A percentile compares a stretch with the other conserved stretches of the same genome.
Conservation (phyloP, 2,113 vertebrate species). For the Leucopsar rothschildi region DNA sequence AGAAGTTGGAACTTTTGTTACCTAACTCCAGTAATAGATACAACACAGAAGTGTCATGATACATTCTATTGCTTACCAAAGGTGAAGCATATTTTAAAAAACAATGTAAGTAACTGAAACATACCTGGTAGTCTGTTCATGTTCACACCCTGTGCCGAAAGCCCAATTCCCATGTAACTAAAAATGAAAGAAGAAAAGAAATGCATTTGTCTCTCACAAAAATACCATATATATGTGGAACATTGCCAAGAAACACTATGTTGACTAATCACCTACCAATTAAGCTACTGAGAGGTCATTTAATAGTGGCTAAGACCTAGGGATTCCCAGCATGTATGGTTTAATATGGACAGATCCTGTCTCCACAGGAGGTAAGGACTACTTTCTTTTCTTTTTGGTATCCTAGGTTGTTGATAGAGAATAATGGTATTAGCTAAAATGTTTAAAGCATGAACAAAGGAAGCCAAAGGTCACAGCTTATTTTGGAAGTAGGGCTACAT, state of each 20-base stretch:
- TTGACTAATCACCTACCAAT: not conserved
- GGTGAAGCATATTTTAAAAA: not conserved
- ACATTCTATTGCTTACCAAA: not conserved
- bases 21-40: not conserved
- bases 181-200: constrained; percentile 36
- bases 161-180: constrained; percentile 99
- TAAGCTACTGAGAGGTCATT: not conserved
- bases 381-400: not conserved
- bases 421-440: not conserved
- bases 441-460: not conserved
- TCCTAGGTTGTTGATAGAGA: not conserved
- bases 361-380: not conserved
- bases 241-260: not conserved
- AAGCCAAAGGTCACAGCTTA: not conserved
- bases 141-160: constrained; percentile 98
- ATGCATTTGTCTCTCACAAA: not conserved
- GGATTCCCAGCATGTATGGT: not conserved
- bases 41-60: not conserved
- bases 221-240: not conserved
- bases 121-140: constrained; percentile 99
- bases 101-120: not conserved
- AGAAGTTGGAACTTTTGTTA: not conserved
- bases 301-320: not conserved
- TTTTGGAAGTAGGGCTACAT: not conserved
- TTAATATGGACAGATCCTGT: not conserved